Conservation (phyloP, 2,888 invertebrate genomes). For the Pristionchus fissidentatus region DNA sequence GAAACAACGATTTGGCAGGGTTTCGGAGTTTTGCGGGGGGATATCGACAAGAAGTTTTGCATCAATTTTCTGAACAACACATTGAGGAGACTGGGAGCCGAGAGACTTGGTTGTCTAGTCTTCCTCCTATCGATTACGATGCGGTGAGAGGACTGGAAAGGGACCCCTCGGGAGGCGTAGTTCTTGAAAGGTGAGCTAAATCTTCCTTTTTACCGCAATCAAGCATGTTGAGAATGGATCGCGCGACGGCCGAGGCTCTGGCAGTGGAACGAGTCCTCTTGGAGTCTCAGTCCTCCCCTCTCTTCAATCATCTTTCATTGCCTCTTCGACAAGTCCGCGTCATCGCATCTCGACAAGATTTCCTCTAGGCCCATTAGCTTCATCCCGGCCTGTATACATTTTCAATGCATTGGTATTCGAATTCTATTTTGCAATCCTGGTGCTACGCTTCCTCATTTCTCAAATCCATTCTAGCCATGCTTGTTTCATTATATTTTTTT, state of each 20-base stretch:
- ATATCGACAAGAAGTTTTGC: too few relatives aligned
- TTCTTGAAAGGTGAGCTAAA: background rate
- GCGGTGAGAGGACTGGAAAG: background rate
- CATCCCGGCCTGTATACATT: background rate
- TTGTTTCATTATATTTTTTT: background rate
- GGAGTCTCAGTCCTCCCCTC: background rate
- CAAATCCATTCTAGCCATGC: too few relatives aligned
- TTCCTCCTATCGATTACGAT: conserved; percentile 3
- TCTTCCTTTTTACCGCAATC: background rate
- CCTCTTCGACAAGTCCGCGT: conserved; percentile 12
- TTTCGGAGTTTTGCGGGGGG: too few relatives aligned
- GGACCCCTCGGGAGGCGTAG: conserved; percentile 20
- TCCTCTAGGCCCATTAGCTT: background rate
- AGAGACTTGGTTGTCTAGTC: background rate
- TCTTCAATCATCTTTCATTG: background rate
- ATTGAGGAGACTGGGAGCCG: background rate
- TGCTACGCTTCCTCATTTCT: too few relatives aligned
- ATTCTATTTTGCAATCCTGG: too few relatives aligned
- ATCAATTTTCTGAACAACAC: too few relatives aligned
- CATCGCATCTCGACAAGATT: conserved; percentile 1
- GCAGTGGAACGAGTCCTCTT: conserved; percentile 1
- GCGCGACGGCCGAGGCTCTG: conserved; percentile 25
- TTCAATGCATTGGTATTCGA: too few relatives aligned
- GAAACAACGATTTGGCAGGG: too few relatives aligned
- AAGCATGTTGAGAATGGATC: conserved; percentile 18